Evolutionary conservation across 92 coral and sea anemone genomes (phyloP).

Genomic region (Pocillopora meandrina): DNA sequence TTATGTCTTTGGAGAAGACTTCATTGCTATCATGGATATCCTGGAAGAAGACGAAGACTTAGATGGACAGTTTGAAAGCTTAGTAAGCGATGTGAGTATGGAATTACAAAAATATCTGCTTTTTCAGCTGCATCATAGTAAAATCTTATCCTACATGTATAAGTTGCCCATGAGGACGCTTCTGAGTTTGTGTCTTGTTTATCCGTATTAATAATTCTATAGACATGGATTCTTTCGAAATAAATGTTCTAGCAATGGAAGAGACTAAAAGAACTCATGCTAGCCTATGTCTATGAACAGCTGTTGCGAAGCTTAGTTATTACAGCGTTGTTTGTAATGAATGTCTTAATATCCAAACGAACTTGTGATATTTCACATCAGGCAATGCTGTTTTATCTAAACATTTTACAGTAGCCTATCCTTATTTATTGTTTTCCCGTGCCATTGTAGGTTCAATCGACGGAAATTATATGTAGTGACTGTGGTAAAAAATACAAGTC

Average conservation of each 20-base stretch:
- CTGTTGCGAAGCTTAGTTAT: background rate
- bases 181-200: background rate
- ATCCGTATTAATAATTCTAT: background rate
- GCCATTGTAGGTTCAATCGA: background rate
- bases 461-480: background rate
- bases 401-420: background rate
- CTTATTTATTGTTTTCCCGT: background rate
- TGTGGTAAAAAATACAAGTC: background rate
- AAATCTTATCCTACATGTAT: background rate
- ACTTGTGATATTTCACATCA: background rate
- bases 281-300: background rate
- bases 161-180: background rate
- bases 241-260: background rate
- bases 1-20: constrained; percentile 17
- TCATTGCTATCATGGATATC: background rate
- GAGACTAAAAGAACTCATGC: background rate
- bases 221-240: background rate
- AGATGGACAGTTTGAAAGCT: background rate
- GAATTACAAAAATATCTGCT: background rate
- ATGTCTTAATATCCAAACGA: background rate
- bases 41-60: background rate
- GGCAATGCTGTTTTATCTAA: background rate
- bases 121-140: background rate
- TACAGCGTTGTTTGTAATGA: background rate
- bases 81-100: background rate